These are phyloP conservation scores for Ramphastos sulfuratus DNA, from an alignment of 2,113 vertebrate genomes.

Conservation along the genomic window DNA sequence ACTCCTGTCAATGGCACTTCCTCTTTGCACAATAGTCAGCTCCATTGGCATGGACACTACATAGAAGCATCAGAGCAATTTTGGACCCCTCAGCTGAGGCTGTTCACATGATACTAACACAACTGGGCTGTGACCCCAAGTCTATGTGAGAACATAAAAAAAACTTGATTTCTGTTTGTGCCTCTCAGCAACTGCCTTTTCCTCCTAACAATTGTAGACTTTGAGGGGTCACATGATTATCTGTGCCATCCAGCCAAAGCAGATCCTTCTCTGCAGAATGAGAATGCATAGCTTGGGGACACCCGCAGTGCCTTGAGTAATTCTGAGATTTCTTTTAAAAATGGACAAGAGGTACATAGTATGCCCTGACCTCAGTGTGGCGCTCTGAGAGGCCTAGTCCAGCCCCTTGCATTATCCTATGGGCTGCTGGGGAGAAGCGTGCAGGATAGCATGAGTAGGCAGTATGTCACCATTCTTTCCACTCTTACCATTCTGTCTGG, in stretches of 20 bases:
- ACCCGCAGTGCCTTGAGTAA: background rate
- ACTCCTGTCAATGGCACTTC: background rate
- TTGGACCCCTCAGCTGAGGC: background rate
- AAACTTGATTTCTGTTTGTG: background rate
- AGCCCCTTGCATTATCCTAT: too few relatives aligned
- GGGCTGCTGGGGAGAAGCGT: background rate
- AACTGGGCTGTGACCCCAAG: fast-evolving
- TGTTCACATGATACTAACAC: background rate
- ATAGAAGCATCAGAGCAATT: background rate
- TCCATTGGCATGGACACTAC: background rate
- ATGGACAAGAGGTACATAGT: background rate
- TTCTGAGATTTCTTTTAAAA: background rate
- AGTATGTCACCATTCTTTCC: background rate
- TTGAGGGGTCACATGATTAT: background rate
- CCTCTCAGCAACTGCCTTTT: background rate
- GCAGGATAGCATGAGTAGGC: fast-evolving
- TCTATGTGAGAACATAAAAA: background rate
- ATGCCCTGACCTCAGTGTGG: background rate
- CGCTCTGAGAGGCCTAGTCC: background rate
- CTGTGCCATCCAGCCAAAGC: background rate
- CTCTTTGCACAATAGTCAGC: background rate
- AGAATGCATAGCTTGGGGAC: background rate
- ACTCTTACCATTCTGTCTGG: background rate
- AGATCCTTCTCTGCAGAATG: fast-evolving
- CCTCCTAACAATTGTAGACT: background rate